Evolutionary conservation across 2,888 invertebrate species (phyloP).

Genomic region (Drosophila birchii): DNA sequence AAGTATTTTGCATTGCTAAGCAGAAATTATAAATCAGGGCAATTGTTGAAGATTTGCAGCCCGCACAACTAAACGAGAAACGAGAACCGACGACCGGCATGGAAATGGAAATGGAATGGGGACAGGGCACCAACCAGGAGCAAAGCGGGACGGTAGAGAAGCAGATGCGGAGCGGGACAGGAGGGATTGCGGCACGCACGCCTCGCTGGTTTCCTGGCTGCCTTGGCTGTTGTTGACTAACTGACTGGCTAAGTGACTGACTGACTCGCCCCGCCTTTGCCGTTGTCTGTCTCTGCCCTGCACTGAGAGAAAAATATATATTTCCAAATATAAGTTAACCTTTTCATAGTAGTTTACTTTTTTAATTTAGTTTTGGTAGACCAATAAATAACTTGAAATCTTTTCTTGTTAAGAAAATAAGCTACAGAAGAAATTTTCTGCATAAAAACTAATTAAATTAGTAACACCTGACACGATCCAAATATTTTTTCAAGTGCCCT

Average conservation of each 20-base stretch:
- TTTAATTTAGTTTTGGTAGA: no score
- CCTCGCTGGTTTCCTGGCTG: conserved; percentile 47
- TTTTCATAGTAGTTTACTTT: no score
- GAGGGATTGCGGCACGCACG: conserved; percentile 57
- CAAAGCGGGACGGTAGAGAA: background rate
- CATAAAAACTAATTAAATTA: no score
- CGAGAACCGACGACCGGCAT: conserved; percentile 32
- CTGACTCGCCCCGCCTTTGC: conserved; percentile 21
- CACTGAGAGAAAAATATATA: conserved; percentile 10
- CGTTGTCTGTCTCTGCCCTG: conserved; percentile 19
- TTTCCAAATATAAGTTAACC: background rate
- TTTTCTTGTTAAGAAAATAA: no score
- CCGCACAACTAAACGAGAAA: conserved; percentile 74
- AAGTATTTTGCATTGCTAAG: conserved; percentile 82
- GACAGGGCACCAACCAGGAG: background rate
- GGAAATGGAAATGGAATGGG: conserved; percentile 20
- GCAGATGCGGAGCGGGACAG: background rate
- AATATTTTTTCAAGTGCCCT: conserved; percentile 6
- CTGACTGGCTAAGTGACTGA: conserved; percentile 73
- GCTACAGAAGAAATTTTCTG: no score
- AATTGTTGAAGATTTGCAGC: conserved; percentile 82
- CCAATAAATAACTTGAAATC: no score
- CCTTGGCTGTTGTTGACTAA: conserved; percentile 67
- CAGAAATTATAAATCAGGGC: conserved; percentile 82
- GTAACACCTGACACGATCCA: background rate